Conservation (phyloP, 2,888 invertebrate species). For the Ganaspis brasiliensis region DNA sequence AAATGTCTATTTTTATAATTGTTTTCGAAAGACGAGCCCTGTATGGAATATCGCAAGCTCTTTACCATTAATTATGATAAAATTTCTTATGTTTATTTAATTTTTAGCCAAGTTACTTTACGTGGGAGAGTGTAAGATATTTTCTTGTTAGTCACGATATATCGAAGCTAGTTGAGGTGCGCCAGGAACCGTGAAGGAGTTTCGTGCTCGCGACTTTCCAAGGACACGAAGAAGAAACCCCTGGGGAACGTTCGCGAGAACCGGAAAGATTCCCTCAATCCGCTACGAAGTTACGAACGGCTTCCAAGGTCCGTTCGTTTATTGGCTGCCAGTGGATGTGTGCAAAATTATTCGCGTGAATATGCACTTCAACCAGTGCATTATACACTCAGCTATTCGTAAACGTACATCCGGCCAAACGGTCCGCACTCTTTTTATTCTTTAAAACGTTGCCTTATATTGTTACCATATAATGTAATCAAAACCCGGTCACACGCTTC, state of each 20-base stretch:
- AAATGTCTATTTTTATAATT: constrained; percentile 7
- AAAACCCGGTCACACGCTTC: constrained; percentile 26
- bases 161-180: constrained; percentile 31
- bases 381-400: constrained; percentile 49
- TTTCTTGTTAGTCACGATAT: constrained; percentile 42
- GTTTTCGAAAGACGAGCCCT: not conserved
- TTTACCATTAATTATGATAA: constrained; percentile 1
- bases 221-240: constrained; percentile 70
- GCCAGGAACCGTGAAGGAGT: constrained; percentile 73
- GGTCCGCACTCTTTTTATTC: constrained; percentile 70
- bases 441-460: constrained; percentile 74
- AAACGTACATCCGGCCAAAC: constrained; percentile 72
- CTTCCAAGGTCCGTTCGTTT: constrained; percentile 75
- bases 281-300: constrained; percentile 79
- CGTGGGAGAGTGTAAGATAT: constrained; percentile 42
- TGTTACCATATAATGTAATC: constrained; percentile 69
- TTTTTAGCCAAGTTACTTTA: not conserved
- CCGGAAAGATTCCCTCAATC: constrained; percentile 80
- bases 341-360: constrained; percentile 53
- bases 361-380: constrained; percentile 55
- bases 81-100: constrained; percentile 42
- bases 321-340: constrained; percentile 57
- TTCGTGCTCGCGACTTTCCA: constrained; percentile 69
- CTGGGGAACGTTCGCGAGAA: constrained; percentile 68
- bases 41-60: not conserved